A percentile compares a stretch with the other conserved stretches of the same genome.
phyloP scores from a whole-genome alignment of 2,888 invertebrate genomes.

The Callosobruchus maculatus region DNA sequence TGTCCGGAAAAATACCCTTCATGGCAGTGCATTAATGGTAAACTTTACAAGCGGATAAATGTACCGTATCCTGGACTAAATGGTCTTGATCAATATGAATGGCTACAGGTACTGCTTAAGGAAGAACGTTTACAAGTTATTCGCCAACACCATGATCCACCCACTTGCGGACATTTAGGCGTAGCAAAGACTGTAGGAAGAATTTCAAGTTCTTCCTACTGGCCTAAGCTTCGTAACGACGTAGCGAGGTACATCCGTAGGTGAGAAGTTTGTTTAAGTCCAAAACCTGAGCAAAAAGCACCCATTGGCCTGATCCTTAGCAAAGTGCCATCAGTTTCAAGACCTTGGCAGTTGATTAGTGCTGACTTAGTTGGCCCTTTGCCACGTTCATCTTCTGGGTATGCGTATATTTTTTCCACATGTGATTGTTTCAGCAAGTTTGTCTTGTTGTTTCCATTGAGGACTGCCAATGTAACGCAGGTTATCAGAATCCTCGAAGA shows the following conservation, averaged over 20 bases:
- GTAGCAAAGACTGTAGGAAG: slow-evolving; percentile 21
- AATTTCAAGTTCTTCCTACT: slow-evolving; percentile 20
- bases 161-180: slow-evolving; percentile 23
- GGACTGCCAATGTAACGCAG: slow-evolving; percentile 7
- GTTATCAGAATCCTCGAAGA: too few species aligned
- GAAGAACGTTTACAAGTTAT: slow-evolving; percentile 6
- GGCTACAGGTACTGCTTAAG: slow-evolving; percentile 20
- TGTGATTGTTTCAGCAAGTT: slow-evolving; percentile 14
- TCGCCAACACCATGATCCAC: slow-evolving; percentile 16
- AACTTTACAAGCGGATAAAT: slow-evolving; percentile 18
- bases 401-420: slow-evolving; percentile 10
- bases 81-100: slow-evolving; percentile 11
- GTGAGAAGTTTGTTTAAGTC: slow-evolving; percentile 20
- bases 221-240: slow-evolving; percentile 25
- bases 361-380: slow-evolving; percentile 22
- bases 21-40: slow-evolving; percentile 18
- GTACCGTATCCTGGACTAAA: slow-evolving; percentile 12
- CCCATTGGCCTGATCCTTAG: slow-evolving; percentile 21
- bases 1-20: slow-evolving; percentile 15
- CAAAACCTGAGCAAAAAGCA: slow-evolving; percentile 20
- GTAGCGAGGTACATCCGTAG: slow-evolving; percentile 20
- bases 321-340: neutral
- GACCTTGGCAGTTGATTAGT: slow-evolving; percentile 17
- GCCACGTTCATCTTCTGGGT: slow-evolving; percentile 9
- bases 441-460: slow-evolving; percentile 11